Evolutionary conservation across 2,888 invertebrate species (phyloP), one percentile per base, ranked within the genome.

Genomic region (Coleophora flavipennella): DNA sequence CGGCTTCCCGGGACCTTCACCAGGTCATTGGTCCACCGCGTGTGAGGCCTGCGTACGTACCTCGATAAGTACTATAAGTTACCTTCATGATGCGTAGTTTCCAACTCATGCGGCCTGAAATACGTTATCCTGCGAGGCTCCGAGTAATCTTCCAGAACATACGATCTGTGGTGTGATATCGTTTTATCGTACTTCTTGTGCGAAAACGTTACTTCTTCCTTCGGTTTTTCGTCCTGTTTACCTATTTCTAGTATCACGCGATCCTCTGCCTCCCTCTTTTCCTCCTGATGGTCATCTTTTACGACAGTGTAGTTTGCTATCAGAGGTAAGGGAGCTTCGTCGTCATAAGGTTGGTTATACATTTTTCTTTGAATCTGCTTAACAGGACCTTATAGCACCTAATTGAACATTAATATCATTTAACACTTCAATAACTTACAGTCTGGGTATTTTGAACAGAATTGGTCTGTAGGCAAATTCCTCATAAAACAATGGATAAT

Each of bases 131-230:
- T 59, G 25, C 67, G 62, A 0, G 78, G 78, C 44, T 79, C 81
- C 9, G 49, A 40, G 45, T 75, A 81, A 42, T 81, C 79, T n/a
- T 84, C 81, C 31, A 84, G 49, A 41, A 83, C 74, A 42, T 83
- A 84, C 1, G 84, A 78, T 36, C 83, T 65, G 42, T 78, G 84
- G 46, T 85, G 83, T 1, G 84, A 76, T 46, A 77, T 85, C 0
- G 84, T 85, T 49, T 84, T 85, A 40, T 85, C 85, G 39, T 85
- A 85, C 48, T 85, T 85, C 57, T 85, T 85, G 43, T 85, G 85
- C 0, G 83, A 84, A 44, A 85, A 85, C 13, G 83, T 84, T 8
- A 63, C 66, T 44, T 83, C 83, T 45, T 84, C 83, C 39, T 57
- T 68, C 0, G 78, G 77, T 20, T 66, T 77, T 1, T 85, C 84